Conservation (phyloP, 2,113 vertebrate species). For the Brienomyrus longianalis region DNA sequence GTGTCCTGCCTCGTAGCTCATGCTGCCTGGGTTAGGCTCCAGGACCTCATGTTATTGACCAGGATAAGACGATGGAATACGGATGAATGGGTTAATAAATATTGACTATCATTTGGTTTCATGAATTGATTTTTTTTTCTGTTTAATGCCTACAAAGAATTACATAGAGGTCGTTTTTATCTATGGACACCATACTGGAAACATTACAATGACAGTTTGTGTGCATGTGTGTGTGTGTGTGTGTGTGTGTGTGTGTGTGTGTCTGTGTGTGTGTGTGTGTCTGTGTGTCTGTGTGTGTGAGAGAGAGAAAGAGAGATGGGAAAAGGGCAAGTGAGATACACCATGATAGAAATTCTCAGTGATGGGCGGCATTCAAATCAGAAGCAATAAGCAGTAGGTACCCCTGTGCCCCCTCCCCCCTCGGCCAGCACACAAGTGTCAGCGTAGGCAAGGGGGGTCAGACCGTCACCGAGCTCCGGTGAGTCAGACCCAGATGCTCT, state of each 20-base stretch:
- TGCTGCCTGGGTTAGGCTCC: not conserved
- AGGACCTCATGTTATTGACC: not conserved
- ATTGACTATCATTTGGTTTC: not conserved
- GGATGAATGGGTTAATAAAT: not conserved
- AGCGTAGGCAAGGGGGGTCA: not conserved
- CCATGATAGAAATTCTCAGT: not conserved
- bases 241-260: not conserved
- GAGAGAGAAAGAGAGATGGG: not conserved
- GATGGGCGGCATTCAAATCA: not conserved
- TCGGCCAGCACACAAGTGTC: not conserved
- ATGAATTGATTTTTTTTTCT: not conserved
- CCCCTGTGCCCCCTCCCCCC: not conserved
- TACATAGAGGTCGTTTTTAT: not conserved
- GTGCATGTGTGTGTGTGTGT: not conserved
- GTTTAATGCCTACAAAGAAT: not conserved
- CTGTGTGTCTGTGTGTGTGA: not conserved
- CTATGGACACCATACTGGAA: not conserved
- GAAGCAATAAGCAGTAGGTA: not conserved
- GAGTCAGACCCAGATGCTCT: not conserved
- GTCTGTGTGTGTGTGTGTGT: not conserved
- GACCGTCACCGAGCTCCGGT: not conserved
- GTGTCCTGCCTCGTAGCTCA: not conserved
- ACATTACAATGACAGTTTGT: not conserved
- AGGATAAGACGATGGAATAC: not conserved
- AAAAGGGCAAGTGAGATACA: not conserved